These are phyloP conservation scores for Danio rerio DNA, from an alignment of 2,113 vertebrate species.

Conservation along the genomic window GRCz12tu NC_133178.1:21427001-21427500, in stretches of 20 bases:
- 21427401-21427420: neutral
- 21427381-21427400: conserved; percentile 3
- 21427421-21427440: neutral
- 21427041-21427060: neutral
- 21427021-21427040: neutral
- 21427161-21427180: conserved; percentile 5
- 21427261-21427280: conserved; percentile 33
- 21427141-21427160: conserved; percentile 19
- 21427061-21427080: neutral
- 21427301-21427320: conserved; percentile 6
- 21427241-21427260: conserved; percentile 9
- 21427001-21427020: too few species aligned
- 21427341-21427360: conserved; percentile 25
- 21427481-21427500: neutral
- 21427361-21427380: conserved; percentile 34
- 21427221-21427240: conserved; percentile 29
- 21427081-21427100: neutral
- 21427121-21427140: neutral
- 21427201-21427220: conserved; percentile 23
- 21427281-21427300: neutral
- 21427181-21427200: conserved; percentile 21
- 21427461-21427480: neutral
- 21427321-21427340: conserved; percentile 20
- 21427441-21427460: neutral
- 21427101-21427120: neutral